Percentiles rank a stretch among this genome's conserved stretches.
Evolutionary conservation across 1,140 invertebrate species (phyloP).

Genomic region (Whitmania pigra): DNA sequence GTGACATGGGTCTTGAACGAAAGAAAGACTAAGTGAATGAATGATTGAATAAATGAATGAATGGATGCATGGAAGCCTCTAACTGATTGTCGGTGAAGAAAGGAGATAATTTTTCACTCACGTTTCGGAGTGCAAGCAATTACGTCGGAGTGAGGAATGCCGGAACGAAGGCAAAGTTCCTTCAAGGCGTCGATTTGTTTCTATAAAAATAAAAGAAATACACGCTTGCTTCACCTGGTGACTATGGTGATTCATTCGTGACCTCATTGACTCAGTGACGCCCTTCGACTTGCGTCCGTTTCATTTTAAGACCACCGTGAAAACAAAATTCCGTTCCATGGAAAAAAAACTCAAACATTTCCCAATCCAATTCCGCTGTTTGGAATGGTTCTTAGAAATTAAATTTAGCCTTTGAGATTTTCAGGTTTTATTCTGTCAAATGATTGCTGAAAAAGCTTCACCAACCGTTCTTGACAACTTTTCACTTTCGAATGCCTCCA

Average conservation of each 20-base stretch:
- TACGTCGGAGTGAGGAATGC: conserved; percentile 20
- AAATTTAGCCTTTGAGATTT: no score
- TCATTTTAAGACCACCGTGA: no score
- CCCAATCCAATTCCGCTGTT: no score
- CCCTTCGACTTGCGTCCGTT: no score
- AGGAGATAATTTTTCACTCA: conserved; percentile 8
- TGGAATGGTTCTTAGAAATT: no score
- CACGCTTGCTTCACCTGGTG: background rate
- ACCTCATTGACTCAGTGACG: no score
- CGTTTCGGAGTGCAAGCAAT: conserved; percentile 22
- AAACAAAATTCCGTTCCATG: no score
- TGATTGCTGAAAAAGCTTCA: background rate
- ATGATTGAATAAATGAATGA: no score
- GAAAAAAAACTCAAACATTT: no score
- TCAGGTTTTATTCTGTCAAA: no score
- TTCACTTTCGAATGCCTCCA: conserved; percentile 22
- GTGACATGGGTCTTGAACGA: conserved; percentile 16
- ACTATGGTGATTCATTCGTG: no score
- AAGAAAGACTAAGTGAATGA: background rate
- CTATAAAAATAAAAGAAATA: background rate
- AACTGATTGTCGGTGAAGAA: background rate
- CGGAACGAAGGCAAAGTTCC: conserved; percentile 22
- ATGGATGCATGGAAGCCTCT: background rate
- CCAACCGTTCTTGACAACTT: conserved; percentile 16
- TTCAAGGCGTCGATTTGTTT: conserved; percentile 24